Base-by-base conservation (phyloP, 2,113 vertebrate species). In the Todiramphus chloris region DNA sequence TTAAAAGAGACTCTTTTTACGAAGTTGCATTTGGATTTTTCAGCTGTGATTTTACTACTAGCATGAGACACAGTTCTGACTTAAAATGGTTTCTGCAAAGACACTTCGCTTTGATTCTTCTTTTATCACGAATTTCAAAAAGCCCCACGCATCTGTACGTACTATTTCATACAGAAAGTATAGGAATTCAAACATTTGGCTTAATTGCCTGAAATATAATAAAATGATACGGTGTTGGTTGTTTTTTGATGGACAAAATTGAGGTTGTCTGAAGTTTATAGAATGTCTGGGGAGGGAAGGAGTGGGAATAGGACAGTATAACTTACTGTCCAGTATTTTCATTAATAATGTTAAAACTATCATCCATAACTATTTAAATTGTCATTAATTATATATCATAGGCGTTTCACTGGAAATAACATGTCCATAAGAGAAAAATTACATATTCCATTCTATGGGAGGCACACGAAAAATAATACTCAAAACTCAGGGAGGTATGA, bases 371-470 rank as follows among this genome's bases (percentile, higher is more conserved):
- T 97, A 97, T 97, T 97, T 97, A 97, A 97, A 97, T 97, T 97
- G 97, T 97, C 97, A 96, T 97, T 97, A 97, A 97, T 97, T 97
- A 97, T 97, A 97, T 97, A 97, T 89, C 97, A 97, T 97, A 97
- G 97, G 97, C 97, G 97, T 97, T 97, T 97, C 97, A 97, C 97
- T 97, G 97, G 97, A 97, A 97, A 97, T 97, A 97, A 97, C 97
- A 97, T 97, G 97, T 95, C 97, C 97, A 97, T 97, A 97, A 97
- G 97, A 97, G 97, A 97, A 97, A 97, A 97, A 97, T 97, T 97
- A 97, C 97, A 97, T 97, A 97, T 97, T 97, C 97, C 97, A 97
- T 97, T 97, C 96, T 97, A 97, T 97, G 96, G 97, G 97, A 97
- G 97, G 96, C 96, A 97, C 96, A 97, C 97, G 97, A 97, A 97